Evolutionary conservation across 2,113 vertebrate genomes (phyloP).

Genomic region (Cichladusa arquata): DNA sequence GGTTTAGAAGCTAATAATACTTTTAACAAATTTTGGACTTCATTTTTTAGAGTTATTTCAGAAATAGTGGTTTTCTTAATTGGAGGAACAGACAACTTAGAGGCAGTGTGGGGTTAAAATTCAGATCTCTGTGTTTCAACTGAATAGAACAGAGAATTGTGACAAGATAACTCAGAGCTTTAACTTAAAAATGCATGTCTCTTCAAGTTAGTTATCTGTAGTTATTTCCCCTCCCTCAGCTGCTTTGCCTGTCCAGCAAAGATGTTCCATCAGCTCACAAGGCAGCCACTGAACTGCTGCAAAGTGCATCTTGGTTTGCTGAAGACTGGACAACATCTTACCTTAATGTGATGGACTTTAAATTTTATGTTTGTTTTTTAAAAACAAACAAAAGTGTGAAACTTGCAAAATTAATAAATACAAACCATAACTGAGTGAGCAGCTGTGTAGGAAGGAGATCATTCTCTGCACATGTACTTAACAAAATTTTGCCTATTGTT

Average conservation of each 20-base stretch:
- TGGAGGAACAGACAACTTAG: not conserved
- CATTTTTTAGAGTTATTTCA: not conserved
- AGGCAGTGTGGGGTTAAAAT: constrained; percentile 4
- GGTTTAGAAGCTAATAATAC: not conserved
- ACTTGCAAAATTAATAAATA: not conserved
- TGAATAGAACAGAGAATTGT: not conserved
- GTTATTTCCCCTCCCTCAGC: not conserved
- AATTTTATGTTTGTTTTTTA: not conserved
- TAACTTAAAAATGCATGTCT: not conserved
- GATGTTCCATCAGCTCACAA: not conserved
- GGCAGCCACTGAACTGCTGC: not conserved
- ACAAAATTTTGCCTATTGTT: not conserved
- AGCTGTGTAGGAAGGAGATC: not conserved
- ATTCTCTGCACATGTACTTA: not conserved
- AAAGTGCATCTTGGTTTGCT: not conserved
- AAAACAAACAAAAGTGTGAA: not conserved
- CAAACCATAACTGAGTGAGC: not conserved
- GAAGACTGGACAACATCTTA: not conserved
- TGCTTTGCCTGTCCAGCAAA: not conserved
- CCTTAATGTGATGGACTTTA: not conserved
- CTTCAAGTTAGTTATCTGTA: constrained; percentile 7
- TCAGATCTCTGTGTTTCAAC: not conserved
- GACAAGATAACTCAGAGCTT: not conserved
- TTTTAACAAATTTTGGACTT: not conserved
- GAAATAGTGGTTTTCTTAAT: not conserved